Evolutionary conservation across 2,797 vertebrate species (phyloP).

Genomic region (Coregonus ussuriensis): DNA sequence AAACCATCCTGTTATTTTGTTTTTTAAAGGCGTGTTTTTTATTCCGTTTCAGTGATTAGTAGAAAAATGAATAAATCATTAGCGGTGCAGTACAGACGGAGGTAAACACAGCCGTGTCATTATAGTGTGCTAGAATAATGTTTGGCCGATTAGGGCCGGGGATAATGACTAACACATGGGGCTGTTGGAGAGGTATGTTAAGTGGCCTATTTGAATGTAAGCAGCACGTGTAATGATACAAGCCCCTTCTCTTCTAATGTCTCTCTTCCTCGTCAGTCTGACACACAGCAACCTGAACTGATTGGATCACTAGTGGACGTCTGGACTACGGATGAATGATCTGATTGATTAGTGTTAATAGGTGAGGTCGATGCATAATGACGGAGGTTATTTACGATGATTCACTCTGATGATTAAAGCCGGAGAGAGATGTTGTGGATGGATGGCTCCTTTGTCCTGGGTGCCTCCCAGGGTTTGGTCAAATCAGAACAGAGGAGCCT

Average conservation of each 20-base stretch:
- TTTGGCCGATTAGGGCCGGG: slow-evolving; percentile 75
- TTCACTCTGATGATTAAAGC: slow-evolving; percentile 9
- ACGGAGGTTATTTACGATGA: not conserved
- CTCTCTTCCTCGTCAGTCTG: slow-evolving; percentile 61
- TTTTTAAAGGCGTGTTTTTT: slow-evolving; percentile 10
- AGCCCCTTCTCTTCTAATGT: slow-evolving; percentile 64
- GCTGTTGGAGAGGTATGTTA: slow-evolving; percentile 76
- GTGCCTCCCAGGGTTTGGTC: not conserved
- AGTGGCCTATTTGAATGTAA: slow-evolving; percentile 80
- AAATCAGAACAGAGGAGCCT: slow-evolving; percentile 21
- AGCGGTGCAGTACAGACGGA: slow-evolving; percentile 57
- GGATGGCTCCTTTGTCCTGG: not conserved
- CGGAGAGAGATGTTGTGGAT: not conserved
- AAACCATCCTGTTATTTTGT: slow-evolving; percentile 14
- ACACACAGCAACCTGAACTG: slow-evolving; percentile 24
- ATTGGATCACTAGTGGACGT: not conserved
- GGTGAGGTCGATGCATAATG: slow-evolving; percentile 1
- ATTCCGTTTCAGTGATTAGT: slow-evolving; percentile 42
- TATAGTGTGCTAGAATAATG: slow-evolving; percentile 76
- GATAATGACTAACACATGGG: slow-evolving; percentile 84
- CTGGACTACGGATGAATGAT: not conserved
- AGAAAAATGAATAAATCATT: slow-evolving; percentile 75
- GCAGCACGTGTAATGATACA: slow-evolving; percentile 76
- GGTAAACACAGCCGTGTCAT: slow-evolving; percentile 73
- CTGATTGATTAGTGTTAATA: slow-evolving; percentile 31